phyloP scores from a whole-genome alignment of 2,888 invertebrate species.

The Onthophagus sagittarius region DNA sequence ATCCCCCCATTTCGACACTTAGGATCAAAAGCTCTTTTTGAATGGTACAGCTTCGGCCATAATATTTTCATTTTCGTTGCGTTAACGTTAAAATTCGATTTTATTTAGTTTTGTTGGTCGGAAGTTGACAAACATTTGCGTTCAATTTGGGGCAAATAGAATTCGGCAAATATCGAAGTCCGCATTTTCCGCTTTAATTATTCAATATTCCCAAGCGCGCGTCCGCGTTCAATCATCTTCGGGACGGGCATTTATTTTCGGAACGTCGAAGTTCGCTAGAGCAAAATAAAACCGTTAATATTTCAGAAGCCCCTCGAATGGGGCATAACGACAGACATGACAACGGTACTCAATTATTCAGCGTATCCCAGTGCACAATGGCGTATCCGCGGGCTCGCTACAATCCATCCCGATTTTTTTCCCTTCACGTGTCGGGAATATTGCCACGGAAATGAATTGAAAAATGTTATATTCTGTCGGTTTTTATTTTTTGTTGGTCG shows the following conservation, averaged over 20 bases:
- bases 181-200: neutral
- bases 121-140: neutral
- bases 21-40: conserved; percentile 1
- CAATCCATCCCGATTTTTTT: neutral
- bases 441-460: neutral
- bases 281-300: neutral
- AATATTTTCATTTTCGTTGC: neutral
- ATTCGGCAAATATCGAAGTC: neutral
- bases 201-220: neutral
- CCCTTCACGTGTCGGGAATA: neutral
- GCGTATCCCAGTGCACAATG: neutral
- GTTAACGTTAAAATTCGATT: neutral
- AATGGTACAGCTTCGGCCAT: neutral
- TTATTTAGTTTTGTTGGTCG: neutral
- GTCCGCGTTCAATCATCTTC: neutral
- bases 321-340: neutral
- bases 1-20: conserved; percentile 7
- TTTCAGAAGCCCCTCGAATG: neutral
- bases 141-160: neutral
- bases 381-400: neutral
- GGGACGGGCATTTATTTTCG: neutral
- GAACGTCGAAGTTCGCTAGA: neutral
- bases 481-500: neutral
- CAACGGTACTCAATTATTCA: neutral
- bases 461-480: neutral